phyloP scores from a whole-genome alignment of 2,888 invertebrate genomes.

The Epirrhoe tristata region DNA sequence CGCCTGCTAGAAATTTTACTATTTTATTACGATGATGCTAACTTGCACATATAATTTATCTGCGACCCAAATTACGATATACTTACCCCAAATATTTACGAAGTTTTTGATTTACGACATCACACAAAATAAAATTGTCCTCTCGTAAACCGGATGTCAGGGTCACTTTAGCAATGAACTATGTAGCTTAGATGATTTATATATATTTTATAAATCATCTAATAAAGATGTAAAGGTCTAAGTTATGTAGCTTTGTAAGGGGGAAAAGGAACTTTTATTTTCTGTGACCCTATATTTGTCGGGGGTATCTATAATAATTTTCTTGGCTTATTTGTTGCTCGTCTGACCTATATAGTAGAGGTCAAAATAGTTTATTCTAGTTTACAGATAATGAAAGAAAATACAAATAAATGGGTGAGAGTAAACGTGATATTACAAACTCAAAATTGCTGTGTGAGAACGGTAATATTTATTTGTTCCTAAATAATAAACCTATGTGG shows the following conservation, averaged over 20 bases:
- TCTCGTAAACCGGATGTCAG: background rate
- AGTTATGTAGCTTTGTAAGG: background rate
- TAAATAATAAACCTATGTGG: too few relatives aligned
- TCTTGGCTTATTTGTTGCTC: constrained; percentile 2
- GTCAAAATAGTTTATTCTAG: background rate
- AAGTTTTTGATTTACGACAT: background rate
- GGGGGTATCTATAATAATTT: constrained; percentile 2
- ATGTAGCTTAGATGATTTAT: too few relatives aligned
- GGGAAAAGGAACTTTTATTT: background rate
- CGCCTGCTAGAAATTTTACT: too few relatives aligned
- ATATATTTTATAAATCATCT: too few relatives aligned
- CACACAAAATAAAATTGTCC: background rate
- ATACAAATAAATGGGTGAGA: background rate
- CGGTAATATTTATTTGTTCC: too few relatives aligned
- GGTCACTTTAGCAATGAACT: background rate
- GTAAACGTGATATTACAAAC: background rate
- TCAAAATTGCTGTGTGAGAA: background rate
- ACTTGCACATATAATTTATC: too few relatives aligned
- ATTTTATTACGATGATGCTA: too few relatives aligned
- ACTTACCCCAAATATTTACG: background rate
- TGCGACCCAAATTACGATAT: too few relatives aligned
- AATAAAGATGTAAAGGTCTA: background rate
- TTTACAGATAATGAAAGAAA: background rate
- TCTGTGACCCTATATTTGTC: background rate
- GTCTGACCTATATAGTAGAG: background rate